These are phyloP conservation scores for Thomomys bottae DNA, from an alignment of 2,113 vertebrate species.

Conservation along the genomic window DNA sequence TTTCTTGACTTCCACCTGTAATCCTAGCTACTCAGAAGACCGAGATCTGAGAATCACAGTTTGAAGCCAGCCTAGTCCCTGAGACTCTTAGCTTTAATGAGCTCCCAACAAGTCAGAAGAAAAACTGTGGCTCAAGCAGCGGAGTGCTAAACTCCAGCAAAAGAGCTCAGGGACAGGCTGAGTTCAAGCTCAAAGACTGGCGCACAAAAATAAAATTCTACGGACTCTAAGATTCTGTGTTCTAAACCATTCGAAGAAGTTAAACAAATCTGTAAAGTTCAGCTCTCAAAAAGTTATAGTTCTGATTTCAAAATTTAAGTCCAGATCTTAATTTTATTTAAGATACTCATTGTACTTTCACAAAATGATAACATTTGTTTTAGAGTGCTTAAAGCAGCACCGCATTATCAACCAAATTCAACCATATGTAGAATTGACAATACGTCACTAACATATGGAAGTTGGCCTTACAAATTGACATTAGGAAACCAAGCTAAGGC, in stretches of 20 bases:
- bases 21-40: too few species aligned
- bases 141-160: too few species aligned
- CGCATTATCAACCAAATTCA: neutral
- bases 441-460: neutral
- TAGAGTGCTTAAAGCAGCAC: conserved; percentile 9
- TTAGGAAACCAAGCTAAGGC: too few species aligned
- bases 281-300: too few species aligned
- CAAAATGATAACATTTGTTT: neutral
- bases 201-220: neutral
- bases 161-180: too few species aligned
- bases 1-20: neutral
- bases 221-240: neutral
- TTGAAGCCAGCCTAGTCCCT: too few species aligned
- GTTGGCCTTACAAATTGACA: neutral
- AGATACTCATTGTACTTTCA: neutral
- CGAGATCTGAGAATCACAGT: too few species aligned
- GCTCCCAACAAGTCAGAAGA: too few species aligned
- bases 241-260: neutral
- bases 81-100: too few species aligned
- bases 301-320: too few species aligned
- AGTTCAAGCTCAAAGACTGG: too few species aligned
- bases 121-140: too few species aligned
- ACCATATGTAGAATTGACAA: neutral
- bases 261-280: neutral
- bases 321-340: conserved; percentile 12